Evolutionary conservation across 2,113 vertebrate genomes (phyloP), one percentile per base, ranked within the genome.

Genomic region (Thamnophis sirtalis): DNA sequence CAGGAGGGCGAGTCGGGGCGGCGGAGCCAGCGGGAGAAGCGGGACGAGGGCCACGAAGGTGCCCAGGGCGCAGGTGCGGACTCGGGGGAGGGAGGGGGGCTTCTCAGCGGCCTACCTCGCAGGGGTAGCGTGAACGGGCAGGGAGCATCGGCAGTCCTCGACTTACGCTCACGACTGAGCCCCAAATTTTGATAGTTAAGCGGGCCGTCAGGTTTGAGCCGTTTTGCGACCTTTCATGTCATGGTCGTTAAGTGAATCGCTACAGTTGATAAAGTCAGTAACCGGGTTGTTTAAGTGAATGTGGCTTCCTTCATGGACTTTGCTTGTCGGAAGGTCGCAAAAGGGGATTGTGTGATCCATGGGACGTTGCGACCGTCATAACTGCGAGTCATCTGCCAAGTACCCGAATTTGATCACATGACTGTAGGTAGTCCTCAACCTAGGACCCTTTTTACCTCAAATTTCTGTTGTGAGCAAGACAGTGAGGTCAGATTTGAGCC

Each of bases 11-110:
- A 91, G 89, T 94, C 93, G 11, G 43, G 86, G 21, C 9, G 98
- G 9, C 97, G 98, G 17, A 93, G 98, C 51, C 98, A 99, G 95
- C 98, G 97, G 68, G 98, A 98, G 95, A 98, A 98, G 92, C 91
- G 96, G 0, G 98, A 98, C 84, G 86, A 93, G 0, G 96, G 94
- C 13, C 97, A 97, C 92, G 98, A 98, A 87, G 97, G 97, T 10
- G 95, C 89, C 88, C 43, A 97, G 84, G 33, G 53, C 26, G 28
- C 53, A 38, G 38, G 58, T 38, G 26, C 22, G 5, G 11, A 3
- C 0, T 0, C 15, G 43, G 33, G 3, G 55, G 10, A 4, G 5
- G 9, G 1, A 28, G 4, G 8, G 22, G 9, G 9, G 1, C 28
- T 5, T 15, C n/a, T 33, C 11, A n/a, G n/a, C 68, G 68, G n/a